phyloP scores from a whole-genome alignment of 2,888 invertebrate genomes.

The Morpho deidamia region DNA sequence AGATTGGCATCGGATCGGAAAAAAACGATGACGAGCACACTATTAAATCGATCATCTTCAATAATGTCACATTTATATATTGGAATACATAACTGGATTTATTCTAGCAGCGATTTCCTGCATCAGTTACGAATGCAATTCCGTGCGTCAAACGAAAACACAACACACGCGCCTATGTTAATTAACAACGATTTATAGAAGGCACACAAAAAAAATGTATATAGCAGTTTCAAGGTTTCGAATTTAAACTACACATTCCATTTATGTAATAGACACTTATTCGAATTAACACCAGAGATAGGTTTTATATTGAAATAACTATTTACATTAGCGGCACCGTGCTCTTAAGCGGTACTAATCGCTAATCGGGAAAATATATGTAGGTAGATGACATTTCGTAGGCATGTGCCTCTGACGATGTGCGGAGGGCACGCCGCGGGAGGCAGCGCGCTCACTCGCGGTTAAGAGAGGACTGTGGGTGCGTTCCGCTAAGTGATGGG shows the following conservation, averaged over 20 bases:
- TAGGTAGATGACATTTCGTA: conserved; percentile 64
- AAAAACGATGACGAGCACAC: conserved; percentile 61
- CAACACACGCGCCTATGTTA: conserved; percentile 40
- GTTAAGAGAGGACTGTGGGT: conserved; percentile 68
- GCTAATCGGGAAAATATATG: conserved; percentile 55
- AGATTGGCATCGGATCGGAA: conserved; percentile 51
- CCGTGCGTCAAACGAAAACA: conserved; percentile 39
- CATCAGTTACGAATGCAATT: conserved; percentile 41
- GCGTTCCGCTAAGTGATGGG: conserved; percentile 36
- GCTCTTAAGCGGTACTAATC: conserved; percentile 58
- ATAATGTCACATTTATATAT: conserved; percentile 41
- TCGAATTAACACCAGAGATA: conserved; percentile 4
- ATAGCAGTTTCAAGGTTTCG: conserved; percentile 50
- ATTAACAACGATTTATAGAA: conserved; percentile 44
- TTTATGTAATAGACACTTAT: conserved; percentile 32
- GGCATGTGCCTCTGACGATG: conserved; percentile 60
- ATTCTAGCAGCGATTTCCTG: conserved; percentile 47
- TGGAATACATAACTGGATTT: conserved; percentile 30
- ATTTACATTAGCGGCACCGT: conserved; percentile 29
- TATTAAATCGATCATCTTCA: conserved; percentile 53
- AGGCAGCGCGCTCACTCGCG: conserved; percentile 75
- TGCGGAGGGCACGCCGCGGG: conserved; percentile 61
- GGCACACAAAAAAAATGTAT: conserved; percentile 44
- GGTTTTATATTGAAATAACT: conserved; percentile 2
- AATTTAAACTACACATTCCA: conserved; percentile 68